These are phyloP conservation scores for Brachionus paranguensis DNA, from an alignment of 1,140 invertebrate genomes.

Conservation along the genomic window DNA sequence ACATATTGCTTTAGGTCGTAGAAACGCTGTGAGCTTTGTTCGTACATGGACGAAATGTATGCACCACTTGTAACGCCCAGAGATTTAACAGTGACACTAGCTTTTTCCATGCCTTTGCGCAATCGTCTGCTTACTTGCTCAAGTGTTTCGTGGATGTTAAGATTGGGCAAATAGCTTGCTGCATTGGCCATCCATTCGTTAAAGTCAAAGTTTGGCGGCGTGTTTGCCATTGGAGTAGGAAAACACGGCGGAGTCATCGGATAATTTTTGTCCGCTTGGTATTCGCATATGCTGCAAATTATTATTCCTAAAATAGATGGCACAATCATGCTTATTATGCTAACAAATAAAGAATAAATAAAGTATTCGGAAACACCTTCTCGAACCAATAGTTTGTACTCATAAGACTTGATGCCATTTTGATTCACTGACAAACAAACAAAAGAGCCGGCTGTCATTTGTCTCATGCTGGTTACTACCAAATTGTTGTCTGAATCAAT, in stretches of 20 bases:
- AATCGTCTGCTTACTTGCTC: conserved; percentile 27
- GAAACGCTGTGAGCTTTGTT: conserved; percentile 22
- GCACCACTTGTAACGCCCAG: conserved; percentile 4
- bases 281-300: conserved; percentile 23
- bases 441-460: not conserved
- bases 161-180: conserved; percentile 35
- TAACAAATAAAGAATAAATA: conserved; percentile 32
- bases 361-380: conserved; percentile 29
- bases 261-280: conserved; percentile 24
- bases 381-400: not conserved
- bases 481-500: not conserved
- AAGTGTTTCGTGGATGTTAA: conserved; percentile 33
- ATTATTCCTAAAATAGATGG: conserved; percentile 25
- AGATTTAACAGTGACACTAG: conserved; percentile 32
- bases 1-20: conserved; percentile 27
- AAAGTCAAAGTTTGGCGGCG: conserved; percentile 36
- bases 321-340: conserved; percentile 30
- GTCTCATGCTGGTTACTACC: conserved; percentile 34
- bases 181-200: conserved; percentile 39
- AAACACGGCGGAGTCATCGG: conserved; percentile 35
- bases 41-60: conserved; percentile 36
- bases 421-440: conserved; percentile 34
- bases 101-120: conserved; percentile 36
- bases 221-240: conserved; percentile 6
- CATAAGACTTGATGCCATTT: not conserved